Evolutionary conservation across 2,797 vertebrate genomes (phyloP).

Genomic region (Peromyscus eremicus): DNA sequence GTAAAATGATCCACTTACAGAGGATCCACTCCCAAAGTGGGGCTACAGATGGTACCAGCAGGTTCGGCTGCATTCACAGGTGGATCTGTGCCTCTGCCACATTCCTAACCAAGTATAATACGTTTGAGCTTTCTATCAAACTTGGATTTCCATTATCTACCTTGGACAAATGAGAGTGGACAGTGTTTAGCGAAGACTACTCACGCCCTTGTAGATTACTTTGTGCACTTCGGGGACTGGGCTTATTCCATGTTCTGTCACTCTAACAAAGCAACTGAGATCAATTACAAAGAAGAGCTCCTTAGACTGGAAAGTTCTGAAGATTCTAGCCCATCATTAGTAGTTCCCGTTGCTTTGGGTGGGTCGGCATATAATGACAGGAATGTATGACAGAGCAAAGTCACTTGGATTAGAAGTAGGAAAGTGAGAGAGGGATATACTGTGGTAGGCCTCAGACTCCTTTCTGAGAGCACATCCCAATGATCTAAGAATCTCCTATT

Average conservation of each 20-base stretch:
- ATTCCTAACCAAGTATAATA: background rate
- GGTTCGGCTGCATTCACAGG: background rate
- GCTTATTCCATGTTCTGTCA: background rate
- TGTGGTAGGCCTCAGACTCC: background rate
- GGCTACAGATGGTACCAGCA: background rate
- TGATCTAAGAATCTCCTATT: background rate
- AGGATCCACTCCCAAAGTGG: background rate
- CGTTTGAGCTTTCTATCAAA: background rate
- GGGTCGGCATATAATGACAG: background rate
- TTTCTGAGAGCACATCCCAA: background rate
- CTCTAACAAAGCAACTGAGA: background rate
- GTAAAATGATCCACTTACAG: background rate
- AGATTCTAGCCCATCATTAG: background rate
- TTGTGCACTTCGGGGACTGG: background rate
- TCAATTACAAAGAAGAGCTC: background rate
- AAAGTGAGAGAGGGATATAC: background rate
- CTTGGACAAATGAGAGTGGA: background rate
- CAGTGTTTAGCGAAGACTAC: background rate
- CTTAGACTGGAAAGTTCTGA: background rate
- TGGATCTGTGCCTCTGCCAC: background rate
- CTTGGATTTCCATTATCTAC: background rate
- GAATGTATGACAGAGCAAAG: background rate
- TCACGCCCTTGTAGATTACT: background rate
- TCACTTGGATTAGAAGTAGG: background rate
- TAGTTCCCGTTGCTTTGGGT: background rate